phyloP scores from a whole-genome alignment of 1,140 invertebrate species.

The Anoplolepis gracilipes region DNA sequence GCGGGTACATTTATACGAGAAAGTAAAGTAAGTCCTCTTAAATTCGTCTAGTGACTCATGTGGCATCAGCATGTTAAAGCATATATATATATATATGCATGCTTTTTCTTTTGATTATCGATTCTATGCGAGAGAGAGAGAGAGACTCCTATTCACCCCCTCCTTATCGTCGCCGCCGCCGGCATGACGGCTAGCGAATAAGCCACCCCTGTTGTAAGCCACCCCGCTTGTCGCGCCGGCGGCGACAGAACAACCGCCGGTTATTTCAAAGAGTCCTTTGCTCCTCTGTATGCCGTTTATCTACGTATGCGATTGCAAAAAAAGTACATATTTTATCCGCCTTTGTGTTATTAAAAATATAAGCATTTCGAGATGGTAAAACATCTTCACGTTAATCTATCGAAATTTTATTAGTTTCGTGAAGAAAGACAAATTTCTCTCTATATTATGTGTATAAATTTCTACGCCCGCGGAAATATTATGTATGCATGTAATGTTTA shows the following conservation, averaged over 20 bases:
- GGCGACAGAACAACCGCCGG: background rate
- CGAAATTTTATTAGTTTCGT: background rate
- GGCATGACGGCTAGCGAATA: background rate
- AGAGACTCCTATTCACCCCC: background rate
- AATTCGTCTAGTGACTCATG: slow-evolving; percentile 63
- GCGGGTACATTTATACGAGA: too few relatives aligned
- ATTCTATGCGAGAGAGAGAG: slow-evolving; percentile 34
- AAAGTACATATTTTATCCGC: slow-evolving; percentile 1
- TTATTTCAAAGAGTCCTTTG: slow-evolving; percentile 39
- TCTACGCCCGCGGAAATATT: background rate
- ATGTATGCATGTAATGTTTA: background rate
- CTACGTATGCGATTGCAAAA: slow-evolving; percentile 1
- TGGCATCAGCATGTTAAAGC: slow-evolving; percentile 70
- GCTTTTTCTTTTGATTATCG: slow-evolving; percentile 71
- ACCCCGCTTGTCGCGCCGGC: background rate
- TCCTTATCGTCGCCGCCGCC: background rate
- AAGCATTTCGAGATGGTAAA: background rate
- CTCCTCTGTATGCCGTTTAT: background rate
- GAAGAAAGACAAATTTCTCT: background rate
- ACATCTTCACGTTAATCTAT: background rate
- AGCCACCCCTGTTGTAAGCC: slow-evolving; percentile 12
- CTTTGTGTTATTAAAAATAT: slow-evolving; percentile 20
- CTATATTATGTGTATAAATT: background rate
- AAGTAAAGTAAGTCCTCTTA: too few relatives aligned
- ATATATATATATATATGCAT: slow-evolving; percentile 4